Evolutionary conservation across 2,888 invertebrate species (phyloP).

Genomic region (Phoenoteleia sp.): DNA sequence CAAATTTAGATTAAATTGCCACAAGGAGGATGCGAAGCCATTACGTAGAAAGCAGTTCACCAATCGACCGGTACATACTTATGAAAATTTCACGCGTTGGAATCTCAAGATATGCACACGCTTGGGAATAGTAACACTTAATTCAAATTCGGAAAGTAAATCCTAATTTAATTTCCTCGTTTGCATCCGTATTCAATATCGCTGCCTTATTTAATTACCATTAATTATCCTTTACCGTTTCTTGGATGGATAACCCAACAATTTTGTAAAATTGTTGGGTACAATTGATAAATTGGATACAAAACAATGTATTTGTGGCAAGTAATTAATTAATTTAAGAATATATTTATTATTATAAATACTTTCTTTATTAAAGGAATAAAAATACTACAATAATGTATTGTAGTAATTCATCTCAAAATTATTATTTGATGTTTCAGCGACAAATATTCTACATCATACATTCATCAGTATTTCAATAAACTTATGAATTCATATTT

Average conservation of each 20-base stretch:
- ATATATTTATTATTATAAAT: slow-evolving; percentile 22
- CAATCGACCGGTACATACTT: slow-evolving; percentile 33
- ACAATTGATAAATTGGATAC: slow-evolving; percentile 13
- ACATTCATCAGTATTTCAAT: no score
- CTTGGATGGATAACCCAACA: slow-evolving; percentile 20
- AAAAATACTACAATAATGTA: no score
- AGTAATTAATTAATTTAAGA: not conserved
- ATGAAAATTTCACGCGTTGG: slow-evolving; percentile 39
- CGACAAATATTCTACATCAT: no score
- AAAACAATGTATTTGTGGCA: not conserved
- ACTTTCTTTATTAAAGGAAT: no score
- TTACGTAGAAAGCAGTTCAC: slow-evolving; percentile 2
- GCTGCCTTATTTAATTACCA: slow-evolving; percentile 23
- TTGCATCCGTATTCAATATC: slow-evolving; percentile 23
- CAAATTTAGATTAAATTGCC: slow-evolving; percentile 9
- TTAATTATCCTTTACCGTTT: slow-evolving; percentile 13
- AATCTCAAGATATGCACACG: slow-evolving; percentile 20
- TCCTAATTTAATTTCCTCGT: slow-evolving; percentile 43
- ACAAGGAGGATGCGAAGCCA: slow-evolving; percentile 25
- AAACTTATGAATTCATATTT: no score
- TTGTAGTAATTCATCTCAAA: no score
- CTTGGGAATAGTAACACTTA: slow-evolving; percentile 38
- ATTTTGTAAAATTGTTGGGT: no score
- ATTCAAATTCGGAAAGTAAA: slow-evolving; percentile 47
- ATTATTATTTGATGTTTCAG: no score